Evolutionary conservation across 2,113 vertebrate genomes (phyloP).

Genomic region (Forbesichthys papilliferus): DNA sequence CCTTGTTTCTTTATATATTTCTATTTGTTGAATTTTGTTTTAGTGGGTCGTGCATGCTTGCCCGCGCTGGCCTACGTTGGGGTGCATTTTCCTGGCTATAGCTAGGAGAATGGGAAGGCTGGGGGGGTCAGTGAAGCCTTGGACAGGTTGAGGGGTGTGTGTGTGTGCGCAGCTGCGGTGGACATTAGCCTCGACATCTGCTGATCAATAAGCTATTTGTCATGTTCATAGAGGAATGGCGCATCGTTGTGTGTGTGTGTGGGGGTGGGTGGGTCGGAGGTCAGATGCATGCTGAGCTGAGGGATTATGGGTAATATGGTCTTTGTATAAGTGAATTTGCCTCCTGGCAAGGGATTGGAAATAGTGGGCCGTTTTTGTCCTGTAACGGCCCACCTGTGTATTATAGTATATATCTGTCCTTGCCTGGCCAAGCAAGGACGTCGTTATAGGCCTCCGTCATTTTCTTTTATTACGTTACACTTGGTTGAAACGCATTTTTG

Average conservation of each 20-base stretch:
- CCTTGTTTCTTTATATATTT: slow-evolving; percentile 23
- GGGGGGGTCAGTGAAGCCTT: slow-evolving; percentile 29
- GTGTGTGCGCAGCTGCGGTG: slow-evolving; percentile 47
- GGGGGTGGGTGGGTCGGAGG: slow-evolving; percentile 20
- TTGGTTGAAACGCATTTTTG: neutral
- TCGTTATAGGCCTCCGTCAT: too few species aligned
- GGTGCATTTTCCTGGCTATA: slow-evolving; percentile 46
- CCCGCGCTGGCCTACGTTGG: neutral
- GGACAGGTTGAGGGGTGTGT: slow-evolving; percentile 37
- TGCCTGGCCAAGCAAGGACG: neutral
- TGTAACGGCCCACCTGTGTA: slow-evolving; percentile 1
- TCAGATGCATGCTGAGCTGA: slow-evolving; percentile 33
- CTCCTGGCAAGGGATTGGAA: slow-evolving; percentile 26
- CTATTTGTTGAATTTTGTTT: neutral
- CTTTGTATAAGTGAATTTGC: slow-evolving; percentile 46
- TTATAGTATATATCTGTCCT: slow-evolving; percentile 23
- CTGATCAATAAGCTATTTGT: slow-evolving; percentile 70
- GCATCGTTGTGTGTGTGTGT: neutral
- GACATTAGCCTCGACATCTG: slow-evolving; percentile 60
- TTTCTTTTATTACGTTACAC: neutral
- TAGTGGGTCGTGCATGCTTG: neutral
- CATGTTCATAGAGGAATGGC: slow-evolving; percentile 42
- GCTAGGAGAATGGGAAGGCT: slow-evolving; percentile 11
- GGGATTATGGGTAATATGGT: slow-evolving; percentile 49
- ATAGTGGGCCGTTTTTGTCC: slow-evolving; percentile 15